Evolutionary conservation across 1,140 invertebrate species (phyloP).

Genomic region (Apis florea): DNA sequence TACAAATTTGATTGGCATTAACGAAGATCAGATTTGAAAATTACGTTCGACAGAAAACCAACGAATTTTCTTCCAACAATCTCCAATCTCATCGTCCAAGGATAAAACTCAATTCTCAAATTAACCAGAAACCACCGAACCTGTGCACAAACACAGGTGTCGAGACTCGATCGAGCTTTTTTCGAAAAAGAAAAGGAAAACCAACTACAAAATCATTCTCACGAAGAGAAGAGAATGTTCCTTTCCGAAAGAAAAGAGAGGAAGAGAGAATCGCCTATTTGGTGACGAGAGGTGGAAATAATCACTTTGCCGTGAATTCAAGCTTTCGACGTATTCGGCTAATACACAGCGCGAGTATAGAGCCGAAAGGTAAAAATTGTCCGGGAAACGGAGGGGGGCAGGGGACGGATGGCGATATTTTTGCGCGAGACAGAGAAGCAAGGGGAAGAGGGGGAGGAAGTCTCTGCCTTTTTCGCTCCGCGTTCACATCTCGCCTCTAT

Average conservation of each 20-base stretch:
- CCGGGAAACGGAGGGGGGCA: neutral
- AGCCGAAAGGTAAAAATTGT: conserved; percentile 38
- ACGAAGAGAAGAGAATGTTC: neutral
- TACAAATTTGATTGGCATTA: no score
- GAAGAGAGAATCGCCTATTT: neutral
- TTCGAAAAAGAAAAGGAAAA: no score
- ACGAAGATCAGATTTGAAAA: no score
- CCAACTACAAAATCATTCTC: no score
- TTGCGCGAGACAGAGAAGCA: neutral
- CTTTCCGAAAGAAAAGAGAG: neutral
- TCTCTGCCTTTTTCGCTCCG: no score
- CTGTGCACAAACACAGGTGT: no score
- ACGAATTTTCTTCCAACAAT: neutral
- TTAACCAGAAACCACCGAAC: conserved; percentile 34
- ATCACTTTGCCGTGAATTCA: conserved; percentile 20
- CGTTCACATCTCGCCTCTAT: conserved; percentile 38
- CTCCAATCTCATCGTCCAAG: neutral
- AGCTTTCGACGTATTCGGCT: conserved; percentile 15
- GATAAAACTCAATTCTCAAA: conserved; percentile 1
- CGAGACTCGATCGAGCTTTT: no score
- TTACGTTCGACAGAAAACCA: no score
- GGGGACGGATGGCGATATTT: conserved; percentile 20
- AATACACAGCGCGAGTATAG: conserved; percentile 34
- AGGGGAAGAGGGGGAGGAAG: neutral
- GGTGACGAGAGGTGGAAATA: conserved; percentile 25